phyloP scores from a whole-genome alignment of 2,888 invertebrate genomes.

The Heliconius ethilla region DNA sequence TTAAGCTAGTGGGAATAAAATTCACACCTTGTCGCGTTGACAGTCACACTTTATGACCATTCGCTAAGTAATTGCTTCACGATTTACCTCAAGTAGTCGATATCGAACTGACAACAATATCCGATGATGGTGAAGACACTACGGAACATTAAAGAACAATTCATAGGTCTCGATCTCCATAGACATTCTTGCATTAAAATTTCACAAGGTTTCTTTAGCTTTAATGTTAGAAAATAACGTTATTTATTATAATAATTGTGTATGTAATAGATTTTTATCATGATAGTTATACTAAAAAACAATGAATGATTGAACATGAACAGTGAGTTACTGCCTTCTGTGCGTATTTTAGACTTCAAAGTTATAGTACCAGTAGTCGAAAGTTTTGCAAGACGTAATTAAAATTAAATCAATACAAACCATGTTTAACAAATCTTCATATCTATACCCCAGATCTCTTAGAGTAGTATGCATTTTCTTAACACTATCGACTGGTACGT shows the following conservation, averaged over 20 bases:
- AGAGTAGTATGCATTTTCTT: slow-evolving; percentile 64
- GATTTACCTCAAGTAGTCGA: slow-evolving; percentile 62
- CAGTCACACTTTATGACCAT: too few relatives aligned
- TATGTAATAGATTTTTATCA: too few relatives aligned
- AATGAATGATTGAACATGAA: too few relatives aligned
- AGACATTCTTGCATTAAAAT: slow-evolving; percentile 57
- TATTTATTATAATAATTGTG: neutral
- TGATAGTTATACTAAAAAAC: too few relatives aligned
- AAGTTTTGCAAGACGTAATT: too few relatives aligned
- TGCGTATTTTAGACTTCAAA: too few relatives aligned
- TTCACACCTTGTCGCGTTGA: too few relatives aligned
- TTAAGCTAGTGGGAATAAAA: too few relatives aligned
- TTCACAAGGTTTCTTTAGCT: slow-evolving; percentile 67
- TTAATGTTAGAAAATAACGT: slow-evolving; percentile 32
- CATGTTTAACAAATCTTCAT: slow-evolving; percentile 41
- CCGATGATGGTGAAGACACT: slow-evolving; percentile 57
- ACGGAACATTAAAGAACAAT: slow-evolving; percentile 66
- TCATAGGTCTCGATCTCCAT: slow-evolving; percentile 61
- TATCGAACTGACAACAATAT: slow-evolving; percentile 70
- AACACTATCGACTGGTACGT: slow-evolving; percentile 51
- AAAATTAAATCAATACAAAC: neutral
- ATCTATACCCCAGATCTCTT: slow-evolving; percentile 59
- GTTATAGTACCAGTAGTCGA: too few relatives aligned
- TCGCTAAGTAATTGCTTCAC: neutral
- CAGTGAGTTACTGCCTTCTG: too few relatives aligned